A percentile compares a stretch with the other conserved stretches of the same genome.
These are phyloP conservation scores for Octomys mimax DNA, from an alignment of 2,797 vertebrate genomes.

Conservation along the genomic window DNA sequence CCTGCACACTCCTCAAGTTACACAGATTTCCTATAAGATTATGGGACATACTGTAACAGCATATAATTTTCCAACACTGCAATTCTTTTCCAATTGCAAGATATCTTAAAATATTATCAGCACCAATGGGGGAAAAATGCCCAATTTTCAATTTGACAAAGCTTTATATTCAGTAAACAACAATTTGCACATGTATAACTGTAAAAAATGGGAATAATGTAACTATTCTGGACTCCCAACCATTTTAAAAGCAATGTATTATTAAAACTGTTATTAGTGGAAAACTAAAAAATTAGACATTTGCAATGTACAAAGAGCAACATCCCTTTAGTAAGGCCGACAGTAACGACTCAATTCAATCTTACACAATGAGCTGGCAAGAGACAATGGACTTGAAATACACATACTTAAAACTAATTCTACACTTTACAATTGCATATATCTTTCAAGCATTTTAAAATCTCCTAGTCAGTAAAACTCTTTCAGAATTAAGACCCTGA, in stretches of 20 bases:
- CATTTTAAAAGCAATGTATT: slow-evolving; percentile 69
- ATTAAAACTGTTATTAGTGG: slow-evolving; percentile 69
- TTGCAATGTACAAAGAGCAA: slow-evolving; percentile 37
- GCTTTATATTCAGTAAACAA: slow-evolving; percentile 81
- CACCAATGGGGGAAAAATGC: slow-evolving; percentile 83
- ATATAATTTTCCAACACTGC: slow-evolving; percentile 86
- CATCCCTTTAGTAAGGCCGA: slow-evolving; percentile 29
- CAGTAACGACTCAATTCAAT: slow-evolving; percentile 42
- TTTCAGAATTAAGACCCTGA: slow-evolving; percentile 55
- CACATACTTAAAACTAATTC: slow-evolving; percentile 14
- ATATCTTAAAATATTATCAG: slow-evolving; percentile 85
- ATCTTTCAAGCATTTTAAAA: slow-evolving; percentile 52
- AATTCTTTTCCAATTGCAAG: slow-evolving; percentile 87
- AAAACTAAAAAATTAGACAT: slow-evolving; percentile 58
- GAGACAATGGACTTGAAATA: neutral
- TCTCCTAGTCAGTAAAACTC: slow-evolving; percentile 15
- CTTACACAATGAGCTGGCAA: neutral
- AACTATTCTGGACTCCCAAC: slow-evolving; percentile 74
- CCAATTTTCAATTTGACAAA: slow-evolving; percentile 85
- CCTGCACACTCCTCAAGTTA: slow-evolving; percentile 82
- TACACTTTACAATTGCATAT: neutral
- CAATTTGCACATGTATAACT: slow-evolving; percentile 76
- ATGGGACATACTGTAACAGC: slow-evolving; percentile 82
- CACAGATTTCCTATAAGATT: slow-evolving; percentile 85
- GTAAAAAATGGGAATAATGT: slow-evolving; percentile 63